Evolutionary conservation across 2,113 vertebrate genomes (phyloP).

Genomic region (Centropus bengalensis): DNA sequence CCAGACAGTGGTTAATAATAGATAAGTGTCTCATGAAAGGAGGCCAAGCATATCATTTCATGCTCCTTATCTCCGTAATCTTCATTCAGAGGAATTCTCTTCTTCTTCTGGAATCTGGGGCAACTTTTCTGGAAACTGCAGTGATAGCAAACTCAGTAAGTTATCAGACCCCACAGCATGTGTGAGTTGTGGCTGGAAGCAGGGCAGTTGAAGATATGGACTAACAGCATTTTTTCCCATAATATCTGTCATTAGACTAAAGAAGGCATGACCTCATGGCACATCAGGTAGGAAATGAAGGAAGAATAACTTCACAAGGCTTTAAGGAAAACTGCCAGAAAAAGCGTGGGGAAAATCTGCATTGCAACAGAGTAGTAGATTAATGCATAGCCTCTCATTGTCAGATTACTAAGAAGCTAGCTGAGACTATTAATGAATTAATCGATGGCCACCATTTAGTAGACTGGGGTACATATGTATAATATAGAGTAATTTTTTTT

Average conservation of each 20-base stretch:
- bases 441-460: not conserved
- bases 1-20: slow-evolving; percentile 52
- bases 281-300: not conserved
- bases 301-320: slow-evolving; percentile 3
- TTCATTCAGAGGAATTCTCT: slow-evolving; percentile 46
- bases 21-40: slow-evolving; percentile 27
- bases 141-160: not conserved
- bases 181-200: slow-evolving; percentile 22
- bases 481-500: not conserved
- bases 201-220: slow-evolving; percentile 20
- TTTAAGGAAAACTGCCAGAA: slow-evolving; percentile 17
- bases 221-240: slow-evolving; percentile 7
- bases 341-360: not conserved
- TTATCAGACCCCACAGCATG: not conserved
- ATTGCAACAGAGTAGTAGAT: not conserved
- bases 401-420: not conserved
- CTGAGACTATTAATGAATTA: not conserved
- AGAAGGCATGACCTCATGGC: not conserved
- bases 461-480: fast-evolving
- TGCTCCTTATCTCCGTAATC: slow-evolving; percentile 50
- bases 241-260: slow-evolving; percentile 1
- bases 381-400: not conserved
- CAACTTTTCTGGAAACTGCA: slow-evolving; percentile 9
- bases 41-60: slow-evolving; percentile 17
- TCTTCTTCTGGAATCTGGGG: slow-evolving; percentile 37